Conservation (phyloP, 2,888 invertebrate genomes). For the Platycheirus rosarum region DNA sequence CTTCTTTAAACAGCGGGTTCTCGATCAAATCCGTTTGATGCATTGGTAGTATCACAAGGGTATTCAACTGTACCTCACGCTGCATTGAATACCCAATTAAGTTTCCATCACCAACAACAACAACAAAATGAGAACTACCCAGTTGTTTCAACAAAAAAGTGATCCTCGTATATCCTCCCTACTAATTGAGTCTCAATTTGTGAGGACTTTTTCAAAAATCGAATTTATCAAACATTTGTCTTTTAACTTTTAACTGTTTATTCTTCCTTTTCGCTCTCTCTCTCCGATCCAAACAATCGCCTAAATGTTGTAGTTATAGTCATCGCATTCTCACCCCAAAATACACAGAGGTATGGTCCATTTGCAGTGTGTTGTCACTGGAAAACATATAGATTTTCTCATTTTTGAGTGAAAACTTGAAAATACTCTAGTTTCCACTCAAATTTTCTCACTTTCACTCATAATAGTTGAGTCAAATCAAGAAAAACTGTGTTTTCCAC, state of each 20-base stretch:
- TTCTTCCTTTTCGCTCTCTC: slow-evolving; percentile 23
- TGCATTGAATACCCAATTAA: slow-evolving; percentile 66
- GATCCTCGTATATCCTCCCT: slow-evolving; percentile 63
- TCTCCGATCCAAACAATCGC: slow-evolving; percentile 24
- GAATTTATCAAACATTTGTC: slow-evolving; percentile 63
- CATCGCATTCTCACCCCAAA: slow-evolving; percentile 19
- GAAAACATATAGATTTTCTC: not conserved
- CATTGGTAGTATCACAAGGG: slow-evolving; percentile 83
- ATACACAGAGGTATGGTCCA: not conserved
- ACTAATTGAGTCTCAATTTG: slow-evolving; percentile 64
- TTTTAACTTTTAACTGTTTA: slow-evolving; percentile 31
- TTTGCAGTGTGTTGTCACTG: not conserved
- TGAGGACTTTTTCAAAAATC: slow-evolving; percentile 54
- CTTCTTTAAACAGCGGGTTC: slow-evolving; percentile 82
- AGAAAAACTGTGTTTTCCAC: not conserved
- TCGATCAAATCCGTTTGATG: slow-evolving; percentile 82
- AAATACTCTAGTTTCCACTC: not conserved
- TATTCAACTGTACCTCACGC: slow-evolving; percentile 77
- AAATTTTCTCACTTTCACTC: not conserved
- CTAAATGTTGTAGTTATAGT: slow-evolving; percentile 29
- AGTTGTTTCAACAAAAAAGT: slow-evolving; percentile 58
- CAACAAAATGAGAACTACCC: slow-evolving; percentile 59
- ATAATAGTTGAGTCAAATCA: not conserved
- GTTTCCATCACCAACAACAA: slow-evolving; percentile 23
- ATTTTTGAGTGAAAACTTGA: slow-evolving; percentile 7